Evolutionary conservation across 2,113 vertebrate genomes (phyloP), one percentile per base, ranked within the genome.

Genomic region (Pseudorhombus dupliciocellatus): DNA sequence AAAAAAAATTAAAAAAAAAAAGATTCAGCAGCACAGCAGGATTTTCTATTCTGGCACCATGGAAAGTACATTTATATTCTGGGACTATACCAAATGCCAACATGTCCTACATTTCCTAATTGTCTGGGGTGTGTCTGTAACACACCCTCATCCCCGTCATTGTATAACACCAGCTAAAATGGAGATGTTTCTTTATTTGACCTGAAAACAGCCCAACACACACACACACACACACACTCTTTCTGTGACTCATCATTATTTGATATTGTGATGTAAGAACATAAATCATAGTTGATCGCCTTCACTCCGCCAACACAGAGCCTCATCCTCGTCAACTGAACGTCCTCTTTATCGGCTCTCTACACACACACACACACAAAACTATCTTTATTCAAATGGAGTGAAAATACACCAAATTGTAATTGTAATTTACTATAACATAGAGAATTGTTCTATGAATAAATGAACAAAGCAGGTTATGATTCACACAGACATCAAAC

Each of bases 231-330:
- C 46, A 50, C 20, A 48, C 52, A 50, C 53, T 5, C 46, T 40
- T 48, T 61, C 54, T 48, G 66, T 87, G 84, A 89, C 30, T 66
- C 84, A 84, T 75, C 44, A 75, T 65, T 52, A 68, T 64, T 77
- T 69, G 64, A 68, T 26, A 28, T 56, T 78, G 57, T 84, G 78
- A 87, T 72, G 70, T 81, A 83, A 77, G 59, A 75, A 55, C 51
- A 59, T 76, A 67, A 73, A 82, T 86, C 58, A 71, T 57, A 78
- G 60, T 54, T 77, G 25, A 71, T 66, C 6, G 50, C 70, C 37
- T 58, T 78, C 65, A 65, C 54, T 70, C 44, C 68, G 40, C 62
- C 66, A 70, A 26, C 11, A 5, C 52, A 74, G 44, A 67, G 28
- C 60, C 64, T 79, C 53, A 21, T 69, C 25, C 40, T 70, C 55